A percentile compares a stretch with the other conserved stretches of the same genome.
Conservation (phyloP, 1,140 invertebrate species). For the Drosophila pandora region DNA sequence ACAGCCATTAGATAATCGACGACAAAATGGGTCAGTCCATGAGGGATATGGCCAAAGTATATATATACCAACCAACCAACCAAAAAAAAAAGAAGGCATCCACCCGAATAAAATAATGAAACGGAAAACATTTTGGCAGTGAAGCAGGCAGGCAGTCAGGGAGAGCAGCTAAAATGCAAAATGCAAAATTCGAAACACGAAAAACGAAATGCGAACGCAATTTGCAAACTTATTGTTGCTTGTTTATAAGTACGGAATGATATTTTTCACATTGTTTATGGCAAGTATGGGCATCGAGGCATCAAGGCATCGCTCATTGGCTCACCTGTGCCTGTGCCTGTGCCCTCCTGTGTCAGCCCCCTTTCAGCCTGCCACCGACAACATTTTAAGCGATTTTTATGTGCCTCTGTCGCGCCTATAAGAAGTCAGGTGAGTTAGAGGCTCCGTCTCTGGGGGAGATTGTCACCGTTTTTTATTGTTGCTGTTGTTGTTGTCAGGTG, state of each 20-base stretch:
- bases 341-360: not conserved
- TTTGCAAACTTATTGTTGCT: slow-evolving; percentile 73
- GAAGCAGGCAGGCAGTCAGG: not conserved
- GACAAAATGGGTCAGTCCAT: slow-evolving; percentile 65
- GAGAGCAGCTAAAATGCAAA: slow-evolving; percentile 27
- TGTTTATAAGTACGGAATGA: slow-evolving; percentile 71
- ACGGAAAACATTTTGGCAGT: slow-evolving; percentile 26
- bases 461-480: not conserved
- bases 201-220: slow-evolving; percentile 65
- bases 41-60: slow-evolving; percentile 31
- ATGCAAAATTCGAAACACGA: slow-evolving; percentile 30
- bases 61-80: slow-evolving; percentile 4
- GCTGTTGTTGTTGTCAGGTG: not conserved
- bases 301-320: slow-evolving; percentile 28
- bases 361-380: slow-evolving; percentile 4
- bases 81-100: slow-evolving; percentile 9
- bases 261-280: slow-evolving; percentile 78
- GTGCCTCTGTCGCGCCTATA: slow-evolving; percentile 52
- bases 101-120: not conserved
- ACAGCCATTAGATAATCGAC: slow-evolving; percentile 72
- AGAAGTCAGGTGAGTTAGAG: slow-evolving; percentile 45
- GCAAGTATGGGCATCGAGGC: slow-evolving; percentile 60
- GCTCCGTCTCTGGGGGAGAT: not conserved
- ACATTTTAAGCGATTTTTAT: slow-evolving; percentile 62
- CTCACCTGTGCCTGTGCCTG: slow-evolving; percentile 5